Percentiles rank a stretch among this genome's conserved stretches.
These are phyloP conservation scores for Acropora yongei DNA, from an alignment of 64 coral and sea anemone species.

Conservation along the genomic window DNA sequence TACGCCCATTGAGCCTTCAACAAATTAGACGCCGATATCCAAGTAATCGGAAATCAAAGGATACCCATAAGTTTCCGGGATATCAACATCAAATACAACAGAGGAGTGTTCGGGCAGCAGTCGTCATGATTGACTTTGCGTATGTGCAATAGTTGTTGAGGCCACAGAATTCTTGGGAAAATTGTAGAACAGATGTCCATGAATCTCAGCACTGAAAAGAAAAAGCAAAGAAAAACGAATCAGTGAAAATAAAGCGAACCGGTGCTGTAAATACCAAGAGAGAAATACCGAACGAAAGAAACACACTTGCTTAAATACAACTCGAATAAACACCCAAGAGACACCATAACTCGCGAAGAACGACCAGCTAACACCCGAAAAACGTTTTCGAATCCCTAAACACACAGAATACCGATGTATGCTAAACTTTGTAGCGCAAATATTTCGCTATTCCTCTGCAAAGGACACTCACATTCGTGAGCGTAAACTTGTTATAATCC, in stretches of 20 bases:
- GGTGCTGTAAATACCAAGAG: neutral
- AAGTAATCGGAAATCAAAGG: neutral
- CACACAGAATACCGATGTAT: too few relatives aligned
- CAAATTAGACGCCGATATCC: neutral
- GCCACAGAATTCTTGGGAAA: neutral
- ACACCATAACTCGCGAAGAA: too few relatives aligned
- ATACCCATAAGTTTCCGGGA: neutral
- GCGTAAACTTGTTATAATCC: too few relatives aligned
- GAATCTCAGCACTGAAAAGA: constrained; percentile 13
- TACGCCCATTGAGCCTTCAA: neutral
- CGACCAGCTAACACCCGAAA: too few relatives aligned
- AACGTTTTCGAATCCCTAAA: too few relatives aligned
- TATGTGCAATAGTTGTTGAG: neutral
- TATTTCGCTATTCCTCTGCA: too few relatives aligned
- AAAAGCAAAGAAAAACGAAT: neutral
- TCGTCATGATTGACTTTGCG: neutral
- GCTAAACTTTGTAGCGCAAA: too few relatives aligned
- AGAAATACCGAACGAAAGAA: neutral
- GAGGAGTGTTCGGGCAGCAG: neutral
- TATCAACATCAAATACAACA: neutral
- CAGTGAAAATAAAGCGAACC: neutral
- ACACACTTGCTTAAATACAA: neutral
- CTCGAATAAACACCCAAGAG: too few relatives aligned
- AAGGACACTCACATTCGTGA: too few relatives aligned
- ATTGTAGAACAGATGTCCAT: neutral